A percentile compares a stretch with the other conserved stretches of the same genome.
These are phyloP conservation scores for Cheirogaleus medius DNA, from an alignment of 2,113 vertebrate genomes.

Conservation along the genomic window DNA sequence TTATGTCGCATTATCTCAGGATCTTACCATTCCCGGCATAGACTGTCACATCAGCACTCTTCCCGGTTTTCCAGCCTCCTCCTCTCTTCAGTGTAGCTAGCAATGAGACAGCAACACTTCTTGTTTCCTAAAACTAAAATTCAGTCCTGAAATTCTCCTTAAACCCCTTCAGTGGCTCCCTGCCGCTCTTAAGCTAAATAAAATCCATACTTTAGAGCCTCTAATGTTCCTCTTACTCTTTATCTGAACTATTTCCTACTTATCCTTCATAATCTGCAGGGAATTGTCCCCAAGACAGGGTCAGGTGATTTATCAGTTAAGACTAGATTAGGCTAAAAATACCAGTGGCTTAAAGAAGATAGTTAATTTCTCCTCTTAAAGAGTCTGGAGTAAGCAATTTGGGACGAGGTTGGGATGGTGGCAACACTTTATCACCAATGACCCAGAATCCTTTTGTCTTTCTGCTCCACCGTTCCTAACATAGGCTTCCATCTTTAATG, in stretches of 20 bases:
- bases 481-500: background rate
- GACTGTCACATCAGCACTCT: background rate
- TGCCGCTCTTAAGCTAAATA: background rate
- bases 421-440: background rate
- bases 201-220: background rate
- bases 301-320: background rate
- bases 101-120: background rate
- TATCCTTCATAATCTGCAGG: background rate
- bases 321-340: background rate
- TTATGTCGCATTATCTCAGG: background rate
- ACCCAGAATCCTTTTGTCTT: background rate
- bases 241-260: background rate
- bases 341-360: background rate
- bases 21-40: background rate
- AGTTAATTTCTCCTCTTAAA: background rate
- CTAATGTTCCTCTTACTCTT: background rate
- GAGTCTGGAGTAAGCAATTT: background rate
- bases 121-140: background rate
- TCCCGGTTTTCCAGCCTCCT: background rate
- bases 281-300: background rate
- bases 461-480: background rate
- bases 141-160: background rate
- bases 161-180: background rate
- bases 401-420: background rate
- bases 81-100: background rate